phyloP scores from a whole-genome alignment of 2,888 invertebrate genomes.

The Xestia xanthographa region DNA sequence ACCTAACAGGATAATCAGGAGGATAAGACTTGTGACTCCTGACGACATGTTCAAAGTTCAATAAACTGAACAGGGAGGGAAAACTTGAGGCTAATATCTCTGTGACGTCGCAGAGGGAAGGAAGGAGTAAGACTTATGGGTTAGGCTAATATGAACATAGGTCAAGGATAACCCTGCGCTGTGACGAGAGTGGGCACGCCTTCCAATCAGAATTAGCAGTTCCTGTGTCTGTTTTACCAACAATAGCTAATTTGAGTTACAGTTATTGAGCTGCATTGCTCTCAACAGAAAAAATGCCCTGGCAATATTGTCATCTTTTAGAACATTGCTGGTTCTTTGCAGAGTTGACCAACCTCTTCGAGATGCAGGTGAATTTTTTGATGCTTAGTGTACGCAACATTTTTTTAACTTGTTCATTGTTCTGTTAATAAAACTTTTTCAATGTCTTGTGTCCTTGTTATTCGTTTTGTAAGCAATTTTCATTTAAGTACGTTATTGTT shows the following conservation, averaged over 20 bases:
- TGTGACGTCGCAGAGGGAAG: slow-evolving; percentile 60
- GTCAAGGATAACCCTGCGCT: slow-evolving; percentile 37
- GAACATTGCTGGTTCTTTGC: background rate
- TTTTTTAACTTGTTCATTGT: background rate
- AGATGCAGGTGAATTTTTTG: background rate
- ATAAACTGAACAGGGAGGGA: slow-evolving; percentile 50
- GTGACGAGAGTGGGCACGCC: slow-evolving; percentile 19
- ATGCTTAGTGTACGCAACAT: background rate
- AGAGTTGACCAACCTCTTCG: background rate
- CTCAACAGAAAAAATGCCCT: background rate
- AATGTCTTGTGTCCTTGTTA: background rate
- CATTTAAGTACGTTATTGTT: background rate
- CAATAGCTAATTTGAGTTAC: background rate
- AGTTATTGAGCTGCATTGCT: background rate
- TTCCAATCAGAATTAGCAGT: background rate
- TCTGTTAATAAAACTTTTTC: background rate
- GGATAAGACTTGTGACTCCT: slow-evolving; percentile 51
- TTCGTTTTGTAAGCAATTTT: background rate
- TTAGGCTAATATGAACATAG: slow-evolving; percentile 13
- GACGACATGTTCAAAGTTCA: slow-evolving; percentile 52
- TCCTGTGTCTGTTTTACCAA: background rate
- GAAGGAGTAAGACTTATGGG: slow-evolving; percentile 45
- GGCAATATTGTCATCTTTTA: background rate
- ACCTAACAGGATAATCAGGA: slow-evolving; percentile 55
- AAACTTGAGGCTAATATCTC: slow-evolving; percentile 52